These are phyloP conservation scores for Cremastinae sp. DNA, from an alignment of 2,888 invertebrate genomes.

Conservation along the genomic window DNA sequence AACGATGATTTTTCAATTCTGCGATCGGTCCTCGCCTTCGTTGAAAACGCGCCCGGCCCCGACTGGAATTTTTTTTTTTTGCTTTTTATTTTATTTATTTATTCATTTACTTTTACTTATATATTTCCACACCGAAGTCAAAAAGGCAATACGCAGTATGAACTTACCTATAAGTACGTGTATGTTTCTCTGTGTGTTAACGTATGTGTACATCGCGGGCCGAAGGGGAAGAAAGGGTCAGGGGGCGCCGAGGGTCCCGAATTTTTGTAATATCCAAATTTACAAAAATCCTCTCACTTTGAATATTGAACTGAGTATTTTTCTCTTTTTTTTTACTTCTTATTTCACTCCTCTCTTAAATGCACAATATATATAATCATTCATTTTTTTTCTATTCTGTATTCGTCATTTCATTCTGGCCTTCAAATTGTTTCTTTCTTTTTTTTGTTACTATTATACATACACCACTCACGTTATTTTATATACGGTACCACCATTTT, in stretches of 20 bases:
- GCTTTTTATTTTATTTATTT: slow-evolving; percentile 21
- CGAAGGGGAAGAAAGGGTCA: slow-evolving; percentile 46
- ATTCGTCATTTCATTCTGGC: slow-evolving; percentile 35
- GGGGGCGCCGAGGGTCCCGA: slow-evolving; percentile 23
- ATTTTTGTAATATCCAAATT: slow-evolving; percentile 63
- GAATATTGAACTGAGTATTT: slow-evolving; percentile 53
- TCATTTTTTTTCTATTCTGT: slow-evolving; percentile 29
- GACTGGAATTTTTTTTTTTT: slow-evolving; percentile 58
- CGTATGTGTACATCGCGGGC: slow-evolving; percentile 71
- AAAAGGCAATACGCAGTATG: slow-evolving; percentile 80
- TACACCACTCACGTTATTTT: slow-evolving; percentile 28
- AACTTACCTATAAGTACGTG: slow-evolving; percentile 78
- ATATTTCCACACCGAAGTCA: slow-evolving; percentile 80
- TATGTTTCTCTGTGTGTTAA: slow-evolving; percentile 73
- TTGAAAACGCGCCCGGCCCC: slow-evolving; percentile 58
- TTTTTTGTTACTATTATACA: slow-evolving; percentile 38
- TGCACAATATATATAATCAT: slow-evolving; percentile 46
- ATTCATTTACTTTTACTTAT: slow-evolving; percentile 62
- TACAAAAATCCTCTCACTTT: slow-evolving; percentile 56
- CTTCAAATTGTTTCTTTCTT: slow-evolving; percentile 17
- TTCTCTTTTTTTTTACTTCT: slow-evolving; percentile 38
- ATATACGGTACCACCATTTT: not conserved
- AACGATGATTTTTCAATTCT: slow-evolving; percentile 2
- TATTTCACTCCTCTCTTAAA: slow-evolving; percentile 25
- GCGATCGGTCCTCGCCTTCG: slow-evolving; percentile 54